Conservation (phyloP, 2,113 vertebrate species). For the Plectropomus leopardus region DNA sequence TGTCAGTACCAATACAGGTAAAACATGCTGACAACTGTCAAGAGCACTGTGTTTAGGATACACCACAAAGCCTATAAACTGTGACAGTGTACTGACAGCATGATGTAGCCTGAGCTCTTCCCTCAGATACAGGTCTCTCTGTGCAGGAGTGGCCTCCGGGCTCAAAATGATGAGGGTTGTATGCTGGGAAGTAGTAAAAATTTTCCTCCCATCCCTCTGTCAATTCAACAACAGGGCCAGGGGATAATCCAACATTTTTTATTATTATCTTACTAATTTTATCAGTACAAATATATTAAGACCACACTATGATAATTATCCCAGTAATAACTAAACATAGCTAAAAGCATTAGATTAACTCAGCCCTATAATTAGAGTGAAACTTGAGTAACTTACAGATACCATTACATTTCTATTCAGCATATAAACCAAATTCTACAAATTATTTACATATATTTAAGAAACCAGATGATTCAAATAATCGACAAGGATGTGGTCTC, state of each 20-base stretch:
- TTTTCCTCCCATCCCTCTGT: too few species aligned
- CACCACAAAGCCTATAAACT: conserved; percentile 35
- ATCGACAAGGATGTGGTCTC: conserved; percentile 4
- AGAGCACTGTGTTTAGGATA: conserved; percentile 33
- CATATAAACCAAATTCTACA: not conserved
- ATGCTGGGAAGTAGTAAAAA: too few species aligned
- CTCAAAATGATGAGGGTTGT: not conserved
- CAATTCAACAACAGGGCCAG: not conserved
- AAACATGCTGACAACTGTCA: conserved; percentile 44
- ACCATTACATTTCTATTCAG: conserved; percentile 23
- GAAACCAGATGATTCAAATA: conserved; percentile 19
- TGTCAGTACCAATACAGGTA: conserved; percentile 60
- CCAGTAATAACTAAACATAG: not conserved
- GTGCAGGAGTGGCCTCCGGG: not conserved
- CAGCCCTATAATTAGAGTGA: conserved; percentile 9
- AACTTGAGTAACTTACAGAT: not conserved
- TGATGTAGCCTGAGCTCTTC: conserved; percentile 1
- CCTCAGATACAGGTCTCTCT: not conserved
- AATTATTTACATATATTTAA: conserved; percentile 32
- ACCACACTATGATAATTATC: not conserved
- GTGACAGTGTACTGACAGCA: conserved; percentile 14
- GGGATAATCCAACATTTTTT: not conserved
- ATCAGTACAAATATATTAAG: conserved; percentile 9
- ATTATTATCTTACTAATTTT: not conserved
- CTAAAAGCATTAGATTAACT: conserved; percentile 21